Evolutionary conservation across 2,113 vertebrate species (phyloP), one percentile per base, ranked within the genome.

Genomic region (Antechinus flavipes): DNA sequence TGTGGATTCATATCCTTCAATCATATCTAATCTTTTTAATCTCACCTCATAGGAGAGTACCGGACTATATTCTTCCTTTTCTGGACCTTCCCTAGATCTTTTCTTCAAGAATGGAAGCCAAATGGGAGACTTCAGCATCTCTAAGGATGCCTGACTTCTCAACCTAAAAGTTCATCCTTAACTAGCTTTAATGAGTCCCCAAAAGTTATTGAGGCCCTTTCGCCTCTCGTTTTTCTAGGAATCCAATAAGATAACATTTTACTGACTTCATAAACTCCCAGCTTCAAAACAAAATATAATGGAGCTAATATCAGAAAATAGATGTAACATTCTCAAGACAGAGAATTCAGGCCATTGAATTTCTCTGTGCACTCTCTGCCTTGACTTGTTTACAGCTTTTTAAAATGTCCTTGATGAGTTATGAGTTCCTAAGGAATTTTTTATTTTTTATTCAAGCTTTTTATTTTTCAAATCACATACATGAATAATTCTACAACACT

Each of bases 271-370:
- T 49, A 90, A 76, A 93, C 52, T 35, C 23, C 16, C 52, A 91
- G 19, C 2, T 76, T 8, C 35, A 97, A 95, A 47, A 90, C 55
- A 96, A 94, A 95, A 90, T 89, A 7, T 46, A 91, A 92, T 27
- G 30, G 30, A 46, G 19, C n/a, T 90, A 35, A 68, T n/a, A 68
- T n/a, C 35, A n/a, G 61, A n/a, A 35, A n/a, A 68, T 35, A 68
- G 30, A 68, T n/a, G 5, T 68, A 68, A 68, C 14, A 30, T 27
- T 56, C 25, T 56, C 55, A 56, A 56, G 8, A 56, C 26, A 56
- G 10, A 68, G 27, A 61, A 61, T 30, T 68, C 2, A 68, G 30
- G 58, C 3, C 30, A 68, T 14, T 68, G 58, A 12, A 11, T 68
- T 68, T 68, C 30, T 68, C 27, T 68, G 12, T 14, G 27, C 4